A percentile compares a stretch with the other conserved stretches of the same genome.
Conservation (phyloP, 2,888 invertebrate genomes). For the Diadegma fenestrale region DNA sequence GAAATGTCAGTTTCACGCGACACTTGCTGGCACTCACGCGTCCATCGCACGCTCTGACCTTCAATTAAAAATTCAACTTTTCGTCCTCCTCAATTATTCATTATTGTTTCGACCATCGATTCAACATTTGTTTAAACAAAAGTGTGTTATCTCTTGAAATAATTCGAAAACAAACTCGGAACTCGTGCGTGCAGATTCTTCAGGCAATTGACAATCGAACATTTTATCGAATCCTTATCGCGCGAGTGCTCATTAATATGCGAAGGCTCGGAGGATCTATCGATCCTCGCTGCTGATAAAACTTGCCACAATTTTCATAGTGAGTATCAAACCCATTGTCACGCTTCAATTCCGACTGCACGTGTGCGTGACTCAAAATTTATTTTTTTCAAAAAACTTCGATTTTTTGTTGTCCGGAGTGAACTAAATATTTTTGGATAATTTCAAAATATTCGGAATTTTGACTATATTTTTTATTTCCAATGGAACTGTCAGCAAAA, state of each 20-base stretch:
- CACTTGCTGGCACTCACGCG: conserved; percentile 73
- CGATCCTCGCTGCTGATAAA: conserved; percentile 59
- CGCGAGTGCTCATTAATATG: conserved; percentile 63
- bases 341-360: not conserved
- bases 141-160: not conserved
- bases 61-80: conserved; percentile 5
- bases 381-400: too few relatives aligned
- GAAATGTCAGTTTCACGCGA: conserved; percentile 78
- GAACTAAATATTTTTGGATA: too few relatives aligned
- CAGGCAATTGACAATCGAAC: not conserved
- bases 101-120: not conserved
- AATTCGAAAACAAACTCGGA: not conserved
- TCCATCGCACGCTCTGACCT: conserved; percentile 19
- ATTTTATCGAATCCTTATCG: conserved; percentile 33
- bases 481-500: too few relatives aligned
- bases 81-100: not conserved
- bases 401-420: too few relatives aligned
- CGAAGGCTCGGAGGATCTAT: conserved; percentile 61
- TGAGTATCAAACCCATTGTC: conserved; percentile 31
- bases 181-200: not conserved
- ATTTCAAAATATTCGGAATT: too few relatives aligned
- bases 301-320: conserved; percentile 16
- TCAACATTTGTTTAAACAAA: not conserved
- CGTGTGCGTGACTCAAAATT: too few relatives aligned
- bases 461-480: too few relatives aligned